These are phyloP conservation scores for Dendroctonus ponderosae DNA, from an alignment of 1,140 invertebrate species.

Conservation along the genomic window DNA sequence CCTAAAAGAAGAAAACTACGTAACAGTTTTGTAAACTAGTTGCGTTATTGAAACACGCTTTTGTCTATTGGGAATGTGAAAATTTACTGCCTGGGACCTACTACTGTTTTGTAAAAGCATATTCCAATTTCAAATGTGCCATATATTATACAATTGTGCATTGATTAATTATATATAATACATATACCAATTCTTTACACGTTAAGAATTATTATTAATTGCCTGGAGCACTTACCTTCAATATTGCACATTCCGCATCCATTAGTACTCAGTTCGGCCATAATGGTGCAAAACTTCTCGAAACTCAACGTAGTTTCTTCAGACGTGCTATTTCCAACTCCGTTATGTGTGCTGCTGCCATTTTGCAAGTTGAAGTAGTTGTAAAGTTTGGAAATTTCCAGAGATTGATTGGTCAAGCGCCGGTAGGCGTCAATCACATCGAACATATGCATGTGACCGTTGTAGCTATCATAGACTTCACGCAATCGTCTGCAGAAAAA, in stretches of 20 bases:
- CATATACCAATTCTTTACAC: not conserved
- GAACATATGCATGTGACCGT: constrained; percentile 41
- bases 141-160: not conserved
- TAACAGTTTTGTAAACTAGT: no score
- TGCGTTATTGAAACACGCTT: no score
- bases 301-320: constrained; percentile 46
- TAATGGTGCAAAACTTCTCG: constrained; percentile 58
- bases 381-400: constrained; percentile 43
- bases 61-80: no score
- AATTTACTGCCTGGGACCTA: no score
- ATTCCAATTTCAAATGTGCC: not conserved
- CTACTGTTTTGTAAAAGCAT: not conserved
- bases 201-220: not conserved
- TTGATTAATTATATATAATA: no score
- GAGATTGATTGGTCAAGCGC: constrained; percentile 43
- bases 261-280: constrained; percentile 56
- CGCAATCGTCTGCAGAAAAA: constrained; percentile 43
- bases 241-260: constrained; percentile 41
- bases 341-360: constrained; percentile 21
- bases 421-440: constrained; percentile 46
- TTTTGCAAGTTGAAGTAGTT: constrained; percentile 40
- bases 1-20: constrained; percentile 16
- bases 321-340: not conserved
- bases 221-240: constrained; percentile 42
- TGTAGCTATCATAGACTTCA: constrained; percentile 47